phyloP scores from a whole-genome alignment of 2,113 vertebrate genomes.

The Urocitellus parryii region DNA sequence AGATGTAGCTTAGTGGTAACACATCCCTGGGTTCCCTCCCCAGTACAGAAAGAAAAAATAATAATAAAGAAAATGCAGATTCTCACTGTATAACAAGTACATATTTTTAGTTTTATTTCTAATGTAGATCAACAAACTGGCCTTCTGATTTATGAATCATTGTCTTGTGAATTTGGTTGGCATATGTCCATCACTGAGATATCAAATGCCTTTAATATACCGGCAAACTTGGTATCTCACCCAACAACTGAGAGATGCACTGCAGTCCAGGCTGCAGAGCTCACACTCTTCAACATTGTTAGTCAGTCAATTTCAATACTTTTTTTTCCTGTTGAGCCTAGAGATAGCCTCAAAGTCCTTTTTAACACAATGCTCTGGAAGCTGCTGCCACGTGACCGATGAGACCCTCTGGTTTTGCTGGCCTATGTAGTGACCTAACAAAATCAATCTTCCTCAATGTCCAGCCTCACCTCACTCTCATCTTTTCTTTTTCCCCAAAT shows the following conservation, averaged over 20 bases:
- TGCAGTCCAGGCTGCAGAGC: neutral
- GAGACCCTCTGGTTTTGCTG: neutral
- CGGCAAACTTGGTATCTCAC: neutral
- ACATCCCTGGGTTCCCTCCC: too few relatives aligned
- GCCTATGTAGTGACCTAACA: neutral
- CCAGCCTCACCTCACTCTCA: neutral
- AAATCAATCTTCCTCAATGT: neutral
- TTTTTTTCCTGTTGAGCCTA: neutral
- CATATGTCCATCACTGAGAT: neutral
- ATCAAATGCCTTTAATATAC: constrained; percentile 3
- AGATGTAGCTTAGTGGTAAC: too few relatives aligned
- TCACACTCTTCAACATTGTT: neutral
- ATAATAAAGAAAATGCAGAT: neutral
- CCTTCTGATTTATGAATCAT: constrained; percentile 1
- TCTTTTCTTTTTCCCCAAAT: constrained; percentile 44
- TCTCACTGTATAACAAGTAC: neutral
- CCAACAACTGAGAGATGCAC: neutral
- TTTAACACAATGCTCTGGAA: neutral
- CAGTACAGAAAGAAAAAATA: too few relatives aligned
- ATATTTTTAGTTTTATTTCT: neutral
- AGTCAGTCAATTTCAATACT: neutral
- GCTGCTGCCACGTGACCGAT: neutral
- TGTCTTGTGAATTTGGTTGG: constrained; percentile 13
- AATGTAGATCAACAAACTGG: neutral
- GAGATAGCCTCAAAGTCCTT: neutral